phyloP scores from a whole-genome alignment of 2,797 vertebrate genomes.

The Limosa lapponica region DNA sequence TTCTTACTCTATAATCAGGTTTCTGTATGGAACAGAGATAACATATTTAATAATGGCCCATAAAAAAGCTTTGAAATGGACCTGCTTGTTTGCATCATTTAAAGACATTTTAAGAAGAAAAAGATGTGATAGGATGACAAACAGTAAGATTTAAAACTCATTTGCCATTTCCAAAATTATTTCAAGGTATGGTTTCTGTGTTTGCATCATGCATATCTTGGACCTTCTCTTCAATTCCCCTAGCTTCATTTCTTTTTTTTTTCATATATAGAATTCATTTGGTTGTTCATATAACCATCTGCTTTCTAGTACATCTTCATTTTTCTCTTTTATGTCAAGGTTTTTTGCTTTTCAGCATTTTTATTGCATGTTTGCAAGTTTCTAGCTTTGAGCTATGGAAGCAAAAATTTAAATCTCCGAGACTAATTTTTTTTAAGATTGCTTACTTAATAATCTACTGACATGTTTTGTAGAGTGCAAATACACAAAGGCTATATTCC shows the following conservation, averaged over 20 bases:
- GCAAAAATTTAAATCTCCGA: neutral
- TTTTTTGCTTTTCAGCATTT: neutral
- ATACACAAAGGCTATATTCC: neutral
- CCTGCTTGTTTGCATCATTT: neutral
- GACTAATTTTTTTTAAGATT: neutral
- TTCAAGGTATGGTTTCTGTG: neutral
- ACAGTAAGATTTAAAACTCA: neutral
- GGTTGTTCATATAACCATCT: neutral
- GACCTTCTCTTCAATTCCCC: neutral
- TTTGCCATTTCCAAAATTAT: neutral
- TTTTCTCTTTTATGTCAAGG: neutral
- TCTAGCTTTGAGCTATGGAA: neutral
- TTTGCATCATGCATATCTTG: neutral
- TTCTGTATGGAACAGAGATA: neutral
- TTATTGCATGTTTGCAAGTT: neutral
- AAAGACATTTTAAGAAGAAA: neutral
- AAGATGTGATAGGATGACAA: neutral
- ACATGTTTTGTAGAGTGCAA: neutral
- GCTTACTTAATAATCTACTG: neutral
- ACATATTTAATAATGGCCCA: neutral
- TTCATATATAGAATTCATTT: neutral
- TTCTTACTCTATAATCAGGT: neutral
- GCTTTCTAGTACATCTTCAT: neutral
- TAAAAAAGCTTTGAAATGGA: neutral
- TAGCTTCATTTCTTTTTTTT: neutral